Evolutionary conservation across 1,140 invertebrate species (phyloP).

Genomic region (Pseudoatta argentina): DNA sequence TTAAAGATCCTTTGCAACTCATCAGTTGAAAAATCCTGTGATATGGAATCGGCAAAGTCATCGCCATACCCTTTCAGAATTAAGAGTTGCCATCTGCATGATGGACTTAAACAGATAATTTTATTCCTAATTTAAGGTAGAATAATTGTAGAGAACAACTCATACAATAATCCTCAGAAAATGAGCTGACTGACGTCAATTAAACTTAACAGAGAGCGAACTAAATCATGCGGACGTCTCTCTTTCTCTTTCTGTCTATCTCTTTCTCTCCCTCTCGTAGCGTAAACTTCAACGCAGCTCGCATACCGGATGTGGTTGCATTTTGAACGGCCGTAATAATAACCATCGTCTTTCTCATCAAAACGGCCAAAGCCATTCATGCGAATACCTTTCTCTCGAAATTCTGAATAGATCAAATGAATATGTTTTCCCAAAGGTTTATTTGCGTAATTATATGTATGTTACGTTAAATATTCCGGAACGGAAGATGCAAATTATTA

Average conservation of each 20-base stretch:
- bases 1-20: no score
- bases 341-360: constrained; percentile 17
- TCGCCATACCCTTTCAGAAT: not conserved
- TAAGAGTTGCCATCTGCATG: not conserved
- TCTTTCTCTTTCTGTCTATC: not conserved
- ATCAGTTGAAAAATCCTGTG: no score
- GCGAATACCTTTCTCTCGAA: constrained; percentile 29
- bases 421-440: not conserved
- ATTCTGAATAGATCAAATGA: constrained; percentile 51
- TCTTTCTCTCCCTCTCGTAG: not conserved
- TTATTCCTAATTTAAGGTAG: constrained; percentile 19
- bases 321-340: constrained; percentile 33
- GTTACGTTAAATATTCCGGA: not conserved
- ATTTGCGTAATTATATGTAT: constrained; percentile 12
- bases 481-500: not conserved
- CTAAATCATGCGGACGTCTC: constrained; percentile 27
- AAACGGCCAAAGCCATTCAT: constrained; percentile 18
- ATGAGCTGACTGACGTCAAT: constrained; percentile 62
- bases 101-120: not conserved
- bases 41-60: not conserved
- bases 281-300: constrained; percentile 10
- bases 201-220: constrained; percentile 56
- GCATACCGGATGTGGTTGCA: constrained; percentile 32
- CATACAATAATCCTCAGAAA: constrained; percentile 57
- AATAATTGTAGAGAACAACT: constrained; percentile 8